Percentiles rank a stretch among this genome's conserved stretches.
Evolutionary conservation across 37 sponge, comb jelly and placozoan genomes (phyloP).

Genomic region (Theonella swinhoei): DNA sequence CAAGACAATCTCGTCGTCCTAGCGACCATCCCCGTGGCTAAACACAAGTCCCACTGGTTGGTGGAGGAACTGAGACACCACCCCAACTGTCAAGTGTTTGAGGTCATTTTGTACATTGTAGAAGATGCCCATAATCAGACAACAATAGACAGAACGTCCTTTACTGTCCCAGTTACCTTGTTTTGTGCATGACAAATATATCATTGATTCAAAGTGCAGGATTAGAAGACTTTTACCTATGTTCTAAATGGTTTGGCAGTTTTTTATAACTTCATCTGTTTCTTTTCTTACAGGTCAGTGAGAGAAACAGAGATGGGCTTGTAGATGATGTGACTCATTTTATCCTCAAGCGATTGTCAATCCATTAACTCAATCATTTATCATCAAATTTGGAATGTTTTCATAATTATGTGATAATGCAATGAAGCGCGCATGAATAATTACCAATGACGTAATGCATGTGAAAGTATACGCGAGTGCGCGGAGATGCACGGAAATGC

Average conservation of each 20-base stretch:
- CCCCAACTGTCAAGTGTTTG: conserved; percentile 31
- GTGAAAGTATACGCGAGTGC: neutral
- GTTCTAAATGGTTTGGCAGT: neutral
- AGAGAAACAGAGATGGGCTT: conserved; percentile 47
- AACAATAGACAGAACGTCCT: neutral
- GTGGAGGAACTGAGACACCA: conserved; percentile 44
- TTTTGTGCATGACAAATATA: no score
- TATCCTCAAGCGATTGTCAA: conserved; percentile 11
- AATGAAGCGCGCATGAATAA: neutral
- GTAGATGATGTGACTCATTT: conserved; percentile 21
- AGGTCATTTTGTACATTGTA: neutral
- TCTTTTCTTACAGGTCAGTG: conserved; percentile 41
- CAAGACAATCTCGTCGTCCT: neutral
- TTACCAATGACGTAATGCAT: neutral
- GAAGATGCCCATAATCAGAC: neutral
- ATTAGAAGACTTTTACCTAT: no score
- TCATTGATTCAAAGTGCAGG: no score
- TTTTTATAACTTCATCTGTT: neutral
- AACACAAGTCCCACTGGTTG: conserved; percentile 38
- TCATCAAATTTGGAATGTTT: no score
- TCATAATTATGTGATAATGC: neutral
- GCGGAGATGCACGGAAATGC: conserved; percentile 24
- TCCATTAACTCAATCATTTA: neutral
- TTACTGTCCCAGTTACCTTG: no score
- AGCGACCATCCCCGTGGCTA: conserved; percentile 53